phyloP scores from a whole-genome alignment of 2,888 invertebrate genomes.

The Agrochola lota region DNA sequence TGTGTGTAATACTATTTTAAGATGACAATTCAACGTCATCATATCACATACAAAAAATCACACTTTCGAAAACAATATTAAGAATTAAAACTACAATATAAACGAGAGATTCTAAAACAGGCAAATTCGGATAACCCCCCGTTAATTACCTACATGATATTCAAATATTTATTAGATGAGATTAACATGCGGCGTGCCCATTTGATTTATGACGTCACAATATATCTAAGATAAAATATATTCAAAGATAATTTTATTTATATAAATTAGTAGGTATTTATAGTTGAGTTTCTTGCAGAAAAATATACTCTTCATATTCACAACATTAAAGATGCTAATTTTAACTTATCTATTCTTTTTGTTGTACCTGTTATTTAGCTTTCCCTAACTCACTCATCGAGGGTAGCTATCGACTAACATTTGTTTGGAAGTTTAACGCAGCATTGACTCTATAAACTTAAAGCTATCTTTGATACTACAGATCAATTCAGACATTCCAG shows the following conservation, averaged over 20 bases:
- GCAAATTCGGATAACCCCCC: too few relatives aligned
- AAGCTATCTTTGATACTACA: slow-evolving; percentile 1
- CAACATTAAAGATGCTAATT: not conserved
- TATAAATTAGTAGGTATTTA: not conserved
- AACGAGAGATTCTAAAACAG: too few relatives aligned
- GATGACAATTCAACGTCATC: too few relatives aligned
- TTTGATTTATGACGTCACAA: slow-evolving; percentile 9
- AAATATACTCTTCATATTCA: not conserved
- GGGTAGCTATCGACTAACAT: not conserved
- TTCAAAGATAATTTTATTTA: not conserved
- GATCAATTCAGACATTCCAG: not conserved
- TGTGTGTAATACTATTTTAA: too few relatives aligned
- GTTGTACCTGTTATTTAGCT: not conserved
- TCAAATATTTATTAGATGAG: too few relatives aligned
- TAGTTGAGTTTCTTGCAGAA: too few relatives aligned
- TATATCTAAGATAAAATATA: slow-evolving; percentile 8
- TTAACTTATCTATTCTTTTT: not conserved
- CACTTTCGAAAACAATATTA: too few relatives aligned
- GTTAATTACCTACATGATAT: too few relatives aligned
- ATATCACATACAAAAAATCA: too few relatives aligned
- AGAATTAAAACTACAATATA: too few relatives aligned
- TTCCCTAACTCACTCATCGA: not conserved
- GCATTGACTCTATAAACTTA: not conserved
- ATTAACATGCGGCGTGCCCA: too few relatives aligned
- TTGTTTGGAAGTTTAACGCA: not conserved